Conservation (phyloP, 2,797 vertebrate genomes). For the Spondyliosoma cantharus region DNA sequence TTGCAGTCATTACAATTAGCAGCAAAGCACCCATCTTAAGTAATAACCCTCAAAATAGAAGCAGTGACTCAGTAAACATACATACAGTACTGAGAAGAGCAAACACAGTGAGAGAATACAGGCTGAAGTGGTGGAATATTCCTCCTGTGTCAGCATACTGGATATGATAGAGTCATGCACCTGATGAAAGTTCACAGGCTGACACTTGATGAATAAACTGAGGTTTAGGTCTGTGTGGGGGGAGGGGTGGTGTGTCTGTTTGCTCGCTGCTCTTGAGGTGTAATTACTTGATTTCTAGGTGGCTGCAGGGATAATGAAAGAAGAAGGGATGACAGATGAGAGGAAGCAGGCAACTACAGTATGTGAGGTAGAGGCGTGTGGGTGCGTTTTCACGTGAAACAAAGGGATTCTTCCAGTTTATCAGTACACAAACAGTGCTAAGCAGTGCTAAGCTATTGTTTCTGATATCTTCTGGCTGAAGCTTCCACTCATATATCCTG, state of each 20-base stretch:
- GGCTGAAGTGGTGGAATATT: not conserved
- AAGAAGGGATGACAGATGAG: constrained; percentile 46
- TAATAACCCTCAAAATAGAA: constrained; percentile 15
- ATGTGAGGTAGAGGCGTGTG: not conserved
- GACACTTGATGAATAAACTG: constrained; percentile 47
- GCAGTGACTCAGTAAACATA: constrained; percentile 16
- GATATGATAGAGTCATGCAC: constrained; percentile 2
- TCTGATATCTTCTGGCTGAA: not conserved
- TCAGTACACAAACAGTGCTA: not conserved
- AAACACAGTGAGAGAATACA: not conserved
- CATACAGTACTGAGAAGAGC: not conserved
- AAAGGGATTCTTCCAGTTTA: constrained; percentile 2
- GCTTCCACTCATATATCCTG: not conserved
- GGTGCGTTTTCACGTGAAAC: not conserved
- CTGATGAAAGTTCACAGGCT: constrained; percentile 25
- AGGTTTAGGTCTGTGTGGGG: not conserved
- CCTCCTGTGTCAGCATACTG: not conserved
- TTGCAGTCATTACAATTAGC: constrained; percentile 58
- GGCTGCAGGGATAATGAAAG: constrained; percentile 49
- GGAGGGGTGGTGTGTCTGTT: not conserved
- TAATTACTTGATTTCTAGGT: constrained; percentile 64
- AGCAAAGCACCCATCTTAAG: constrained; percentile 10
- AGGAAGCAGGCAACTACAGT: not conserved
- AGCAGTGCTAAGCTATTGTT: not conserved
- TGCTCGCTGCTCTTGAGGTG: constrained; percentile 38